Percentiles rank a stretch among this genome's conserved stretches.
These are phyloP conservation scores for Polydesmus complanatus DNA, from an alignment of 2,888 invertebrate genomes.

Conservation along the genomic window DNA sequence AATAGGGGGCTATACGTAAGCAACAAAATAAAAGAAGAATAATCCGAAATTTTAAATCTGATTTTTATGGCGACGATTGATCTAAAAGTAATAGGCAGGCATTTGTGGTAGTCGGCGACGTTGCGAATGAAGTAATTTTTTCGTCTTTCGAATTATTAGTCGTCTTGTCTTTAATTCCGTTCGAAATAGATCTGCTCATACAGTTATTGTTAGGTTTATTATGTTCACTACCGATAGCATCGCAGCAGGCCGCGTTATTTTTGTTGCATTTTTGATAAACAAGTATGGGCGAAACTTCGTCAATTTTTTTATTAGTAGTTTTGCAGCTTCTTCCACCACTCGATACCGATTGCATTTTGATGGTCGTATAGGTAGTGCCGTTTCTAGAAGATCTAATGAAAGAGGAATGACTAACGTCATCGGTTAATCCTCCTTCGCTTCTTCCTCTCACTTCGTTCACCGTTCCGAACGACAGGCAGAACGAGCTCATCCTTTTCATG, in stretches of 20 bases:
- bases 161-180: no score
- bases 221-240: background rate
- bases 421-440: background rate
- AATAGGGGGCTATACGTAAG: no score
- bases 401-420: slow-evolving; percentile 7
- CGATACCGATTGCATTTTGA: slow-evolving; percentile 12
- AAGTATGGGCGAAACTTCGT: slow-evolving; percentile 4
- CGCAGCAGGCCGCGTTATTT: no score
- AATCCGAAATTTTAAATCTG: no score
- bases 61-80: no score
- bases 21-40: no score
- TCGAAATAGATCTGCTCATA: no score
- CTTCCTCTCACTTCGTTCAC: slow-evolving; percentile 19
- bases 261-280: slow-evolving; percentile 10
- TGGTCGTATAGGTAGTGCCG: slow-evolving; percentile 11
- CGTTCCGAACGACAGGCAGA: slow-evolving; percentile 5
- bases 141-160: no score
- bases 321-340: background rate
- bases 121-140: no score
- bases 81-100: no score
- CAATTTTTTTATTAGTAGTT: background rate
- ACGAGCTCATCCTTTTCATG: slow-evolving; percentile 23
- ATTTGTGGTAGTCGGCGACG: no score
- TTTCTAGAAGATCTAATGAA: slow-evolving; percentile 14
- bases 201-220: background rate